Conservation (phyloP, 2,113 vertebrate genomes). For the Asarcornis scutulata region DNA sequence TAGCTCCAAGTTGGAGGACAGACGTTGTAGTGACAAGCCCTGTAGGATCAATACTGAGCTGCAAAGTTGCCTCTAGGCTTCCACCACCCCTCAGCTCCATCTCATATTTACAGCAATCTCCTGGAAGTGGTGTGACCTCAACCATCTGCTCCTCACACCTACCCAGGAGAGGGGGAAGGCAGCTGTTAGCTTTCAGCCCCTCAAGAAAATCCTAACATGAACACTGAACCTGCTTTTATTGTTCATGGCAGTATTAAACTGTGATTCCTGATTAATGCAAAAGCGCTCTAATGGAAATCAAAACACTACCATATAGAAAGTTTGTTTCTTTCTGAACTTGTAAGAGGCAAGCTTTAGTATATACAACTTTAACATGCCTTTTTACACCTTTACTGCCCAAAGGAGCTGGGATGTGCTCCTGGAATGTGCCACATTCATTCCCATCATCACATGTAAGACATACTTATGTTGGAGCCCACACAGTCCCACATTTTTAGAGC, state of each 20-base stretch:
- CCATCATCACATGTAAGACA: not conserved
- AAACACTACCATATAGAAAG: not conserved
- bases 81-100: not conserved
- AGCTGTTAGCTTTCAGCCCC: not conserved
- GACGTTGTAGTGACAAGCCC: not conserved
- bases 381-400: not conserved
- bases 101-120: not conserved
- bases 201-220: not conserved
- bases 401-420: accelerated
- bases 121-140: not conserved
- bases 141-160: not conserved
- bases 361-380: not conserved
- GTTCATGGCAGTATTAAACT: not conserved
- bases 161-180: accelerated
- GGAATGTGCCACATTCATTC: accelerated
- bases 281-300: not conserved
- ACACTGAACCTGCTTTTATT: not conserved
- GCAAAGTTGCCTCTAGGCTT: not conserved
- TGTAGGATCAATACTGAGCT: not conserved
- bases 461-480: accelerated
- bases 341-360: not conserved
- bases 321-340: not conserved
- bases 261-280: not conserved
- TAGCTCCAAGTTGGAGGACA: not conserved
- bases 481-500: not conserved